phyloP scores from a whole-genome alignment of 2,797 vertebrate genomes.

The Squalus acanthias region DNA sequence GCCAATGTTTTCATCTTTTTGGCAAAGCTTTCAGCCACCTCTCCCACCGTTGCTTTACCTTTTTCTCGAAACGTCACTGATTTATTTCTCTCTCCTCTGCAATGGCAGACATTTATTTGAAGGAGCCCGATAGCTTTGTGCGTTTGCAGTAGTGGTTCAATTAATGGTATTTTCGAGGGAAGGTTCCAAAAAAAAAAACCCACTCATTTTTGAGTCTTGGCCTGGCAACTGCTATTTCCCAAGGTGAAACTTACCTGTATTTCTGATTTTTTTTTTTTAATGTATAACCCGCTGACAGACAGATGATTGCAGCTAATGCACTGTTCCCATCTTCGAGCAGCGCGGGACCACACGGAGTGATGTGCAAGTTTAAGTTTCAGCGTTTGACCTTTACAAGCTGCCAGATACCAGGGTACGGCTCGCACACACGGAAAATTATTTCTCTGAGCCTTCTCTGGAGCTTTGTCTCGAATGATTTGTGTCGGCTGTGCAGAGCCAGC shows the following conservation, averaged over 20 bases:
- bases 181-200: neutral
- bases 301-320: neutral
- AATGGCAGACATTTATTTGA: neutral
- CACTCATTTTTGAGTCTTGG: neutral
- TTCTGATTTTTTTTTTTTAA: neutral
- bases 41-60: neutral
- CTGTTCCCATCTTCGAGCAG: neutral
- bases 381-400: neutral
- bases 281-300: neutral
- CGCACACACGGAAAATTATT: neutral
- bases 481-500: neutral
- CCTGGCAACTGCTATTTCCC: neutral
- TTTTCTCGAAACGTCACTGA: neutral
- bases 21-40: neutral
- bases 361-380: neutral
- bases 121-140: too few species aligned
- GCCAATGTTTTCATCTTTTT: neutral
- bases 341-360: neutral
- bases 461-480: neutral
- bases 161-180: neutral
- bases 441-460: neutral
- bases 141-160: neutral
- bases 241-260: neutral
- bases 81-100: neutral
- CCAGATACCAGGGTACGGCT: neutral